Conservation (phyloP, 2,113 vertebrate genomes). For the Steatornis caripensis region DNA sequence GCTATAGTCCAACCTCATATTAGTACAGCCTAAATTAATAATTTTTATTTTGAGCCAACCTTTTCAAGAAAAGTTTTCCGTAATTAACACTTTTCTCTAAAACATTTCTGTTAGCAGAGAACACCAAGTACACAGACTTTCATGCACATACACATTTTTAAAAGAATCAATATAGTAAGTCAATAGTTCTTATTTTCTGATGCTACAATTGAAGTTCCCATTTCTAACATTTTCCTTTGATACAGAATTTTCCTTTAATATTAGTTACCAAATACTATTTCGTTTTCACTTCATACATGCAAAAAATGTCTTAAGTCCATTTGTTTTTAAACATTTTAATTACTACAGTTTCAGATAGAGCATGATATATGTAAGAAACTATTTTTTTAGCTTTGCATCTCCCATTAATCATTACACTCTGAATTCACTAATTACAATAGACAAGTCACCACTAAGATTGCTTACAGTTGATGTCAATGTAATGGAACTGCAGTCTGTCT, state of each 20-base stretch:
- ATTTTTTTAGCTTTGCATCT: background rate
- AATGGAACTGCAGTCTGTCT: background rate
- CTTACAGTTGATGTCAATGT: background rate
- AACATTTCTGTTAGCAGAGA: background rate
- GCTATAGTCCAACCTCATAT: background rate
- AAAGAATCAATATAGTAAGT: background rate
- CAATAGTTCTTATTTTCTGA: slow-evolving; percentile 17
- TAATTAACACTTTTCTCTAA: background rate
- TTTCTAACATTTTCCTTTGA: background rate
- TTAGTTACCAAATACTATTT: background rate
- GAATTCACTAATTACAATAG: background rate
- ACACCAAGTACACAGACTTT: background rate
- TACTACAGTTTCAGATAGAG: background rate
- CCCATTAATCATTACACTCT: background rate
- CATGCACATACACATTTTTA: background rate
- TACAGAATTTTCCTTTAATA: background rate
- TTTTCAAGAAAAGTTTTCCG: background rate
- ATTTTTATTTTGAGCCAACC: background rate
- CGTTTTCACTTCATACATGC: background rate
- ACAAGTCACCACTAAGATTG: background rate
- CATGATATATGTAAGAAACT: background rate
- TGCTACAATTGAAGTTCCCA: background rate
- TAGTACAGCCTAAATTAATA: background rate
- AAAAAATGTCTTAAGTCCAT: background rate
- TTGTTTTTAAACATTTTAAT: background rate